Conservation (phyloP, 92 coral and sea anemone species). For the Zoanthus gigantus region DNA sequence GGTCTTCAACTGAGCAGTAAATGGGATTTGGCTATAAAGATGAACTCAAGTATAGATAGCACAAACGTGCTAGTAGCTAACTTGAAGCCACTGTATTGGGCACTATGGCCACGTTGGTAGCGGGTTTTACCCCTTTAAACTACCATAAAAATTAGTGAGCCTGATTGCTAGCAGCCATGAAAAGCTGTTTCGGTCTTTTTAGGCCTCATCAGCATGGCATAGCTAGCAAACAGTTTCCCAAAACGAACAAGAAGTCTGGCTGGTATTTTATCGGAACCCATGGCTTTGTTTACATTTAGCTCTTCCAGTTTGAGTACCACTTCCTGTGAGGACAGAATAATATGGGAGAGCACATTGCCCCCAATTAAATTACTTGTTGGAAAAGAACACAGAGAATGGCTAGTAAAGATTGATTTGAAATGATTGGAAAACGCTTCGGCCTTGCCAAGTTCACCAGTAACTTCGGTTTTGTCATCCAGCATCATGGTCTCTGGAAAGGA, state of each 20-base stretch:
- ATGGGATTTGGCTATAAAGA: no score
- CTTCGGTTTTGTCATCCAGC: conserved; percentile 43
- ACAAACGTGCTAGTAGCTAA: no score
- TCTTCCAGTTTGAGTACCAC: conserved; percentile 40
- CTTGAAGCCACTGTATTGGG: no score
- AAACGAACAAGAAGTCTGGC: conserved; percentile 13
- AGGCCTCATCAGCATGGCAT: no score
- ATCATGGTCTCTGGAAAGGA: conserved; percentile 15
- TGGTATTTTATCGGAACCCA: conserved; percentile 33
- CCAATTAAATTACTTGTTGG: not conserved
- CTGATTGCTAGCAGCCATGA: no score
- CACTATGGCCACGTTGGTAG: no score
- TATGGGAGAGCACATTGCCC: conserved; percentile 19
- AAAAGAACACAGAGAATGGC: conserved; percentile 37
- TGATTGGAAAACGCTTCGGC: conserved; percentile 38
- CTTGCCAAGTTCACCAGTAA: conserved; percentile 40
- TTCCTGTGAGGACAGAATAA: conserved; percentile 28
- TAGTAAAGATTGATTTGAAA: conserved; percentile 35
- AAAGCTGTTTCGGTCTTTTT: no score
- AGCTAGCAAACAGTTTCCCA: no score
- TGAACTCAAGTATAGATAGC: no score
- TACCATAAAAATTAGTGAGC: no score
- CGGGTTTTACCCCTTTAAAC: no score
- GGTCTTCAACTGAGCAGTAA: not conserved
- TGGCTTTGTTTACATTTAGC: conserved; percentile 29